Evolutionary conservation across 2,797 vertebrate species (phyloP), one percentile per base, ranked within the genome.

Genomic region (Telmatherina bonti): DNA sequence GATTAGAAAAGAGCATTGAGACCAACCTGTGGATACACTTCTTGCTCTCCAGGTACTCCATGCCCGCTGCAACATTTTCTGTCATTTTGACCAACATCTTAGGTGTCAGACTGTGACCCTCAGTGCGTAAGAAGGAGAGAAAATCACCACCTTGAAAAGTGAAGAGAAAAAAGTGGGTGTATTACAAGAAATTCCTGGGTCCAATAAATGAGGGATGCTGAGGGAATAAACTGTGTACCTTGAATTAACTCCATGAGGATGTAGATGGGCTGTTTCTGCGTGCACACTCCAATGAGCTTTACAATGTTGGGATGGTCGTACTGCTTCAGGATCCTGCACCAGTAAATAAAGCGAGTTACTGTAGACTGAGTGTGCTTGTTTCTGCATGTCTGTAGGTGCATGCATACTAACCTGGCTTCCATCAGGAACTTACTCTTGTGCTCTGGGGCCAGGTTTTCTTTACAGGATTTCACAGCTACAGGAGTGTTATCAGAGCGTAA

Each of bases 171-270:
- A 54, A 69, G 51, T 15, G 16, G 3, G 13, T 16, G 61, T 64
- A 38, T 64, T 20, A 56, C 5, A 24, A 12, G 30, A 33, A n/a
- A 45, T 29, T 45, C 12, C 13, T 13, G 18, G 5, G 11, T 26
- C 11, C 10, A 70, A 52, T 43, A 49, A 74, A 53, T 45, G 29
- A 47, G 18, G 24, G 24, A 22, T 43, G 56, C 43, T 22, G 3
- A 2, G 53, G 22, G 57, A 77, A 75, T 12, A 20, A 38, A 53
- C 29, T 18, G 22, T 9, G 49, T 67, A 97, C 98, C 97, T 90
- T 96, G 93, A 63, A 99, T 92, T 0, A 99, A 93, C 90, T 99
- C 98, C 98, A 99, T 99, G 86, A 99, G 94, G 0, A 99, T 99
- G 86, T 98, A 99, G 75, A 99, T 96, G 27, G 98, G 97, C 82